Base-by-base conservation (phyloP, 2,888 invertebrate genomes). In the Archips crataeganus region DNA sequence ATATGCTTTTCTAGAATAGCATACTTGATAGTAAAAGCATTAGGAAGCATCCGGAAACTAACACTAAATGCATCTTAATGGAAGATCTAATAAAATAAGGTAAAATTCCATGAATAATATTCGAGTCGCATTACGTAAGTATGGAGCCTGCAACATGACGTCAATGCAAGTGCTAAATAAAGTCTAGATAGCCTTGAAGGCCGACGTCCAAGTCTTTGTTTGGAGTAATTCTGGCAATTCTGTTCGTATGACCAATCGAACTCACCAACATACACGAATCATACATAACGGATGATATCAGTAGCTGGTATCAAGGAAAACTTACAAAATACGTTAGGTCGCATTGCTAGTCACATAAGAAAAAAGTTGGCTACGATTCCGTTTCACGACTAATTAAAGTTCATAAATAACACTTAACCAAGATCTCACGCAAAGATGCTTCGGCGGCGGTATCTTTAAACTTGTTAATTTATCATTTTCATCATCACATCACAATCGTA, bases 191-290 rank as follows among this genome's bases (percentile, higher is more conserved):
- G 57, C 67, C 67, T 68, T 63, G 63, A 59, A 68, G 42, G 39
- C 54, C 54, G n/a, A 57, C 47, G 64, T 45, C 42, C 42, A 73
- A 10, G n/a, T 57, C 57, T 67, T 57, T 63, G 64, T 73, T 68
- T 59, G 23, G 34, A 69, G 42, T 15, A 4, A 64, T 45, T 54
- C 63, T 73, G 49, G 49, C 51, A 39, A 9, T 3, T 47, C 57
- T 15, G 39, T 42, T 49, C 9, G 49, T 61, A 32, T 39, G 60
- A 13, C 15, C 36, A 39, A 61, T 49, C 49, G 42, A 34, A 23
- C n/a, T 34, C 23, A 45, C 42, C 45, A 10, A 15, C 45, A 42
- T 45, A 39, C 23, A 23, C 23, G 23, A 23, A 23, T 9, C 3
- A 3, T 23, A 45, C 2, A 23, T 15, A 62, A 45, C 13, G 6